Conservation (phyloP, 2,888 invertebrate genomes). For the Lamproptera curius region DNA sequence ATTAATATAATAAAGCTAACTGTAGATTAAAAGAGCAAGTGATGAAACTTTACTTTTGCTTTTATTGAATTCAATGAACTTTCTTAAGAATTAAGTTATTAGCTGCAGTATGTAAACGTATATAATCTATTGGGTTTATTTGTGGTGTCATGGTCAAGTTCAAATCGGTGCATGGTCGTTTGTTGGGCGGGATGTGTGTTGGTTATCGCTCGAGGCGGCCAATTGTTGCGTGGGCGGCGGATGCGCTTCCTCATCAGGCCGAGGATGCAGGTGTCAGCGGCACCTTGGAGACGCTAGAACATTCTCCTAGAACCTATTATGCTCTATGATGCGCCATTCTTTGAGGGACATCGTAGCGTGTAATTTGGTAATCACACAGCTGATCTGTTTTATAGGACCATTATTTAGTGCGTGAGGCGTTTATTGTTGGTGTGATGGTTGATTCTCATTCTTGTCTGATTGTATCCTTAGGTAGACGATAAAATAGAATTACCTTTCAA, state of each 20-base stretch:
- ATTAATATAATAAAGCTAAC: too few relatives aligned
- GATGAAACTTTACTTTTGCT: too few relatives aligned
- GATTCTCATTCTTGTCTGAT: too few relatives aligned
- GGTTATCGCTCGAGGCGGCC: not conserved
- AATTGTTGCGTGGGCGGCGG: conserved; percentile 46
- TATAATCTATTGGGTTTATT: not conserved
- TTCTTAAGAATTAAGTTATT: too few relatives aligned
- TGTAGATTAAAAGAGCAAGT: too few relatives aligned
- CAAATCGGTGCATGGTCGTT: too few relatives aligned
- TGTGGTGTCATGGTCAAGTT: too few relatives aligned
- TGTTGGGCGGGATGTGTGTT: not conserved
- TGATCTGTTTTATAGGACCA: not conserved
- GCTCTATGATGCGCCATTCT: not conserved
- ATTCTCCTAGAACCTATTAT: not conserved
- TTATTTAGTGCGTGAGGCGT: too few relatives aligned
- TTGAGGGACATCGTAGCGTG: not conserved
- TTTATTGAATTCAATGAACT: too few relatives aligned
- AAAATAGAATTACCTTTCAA: too few relatives aligned
- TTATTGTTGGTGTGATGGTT: too few relatives aligned
- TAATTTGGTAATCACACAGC: not conserved
- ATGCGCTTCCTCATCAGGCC: conserved; percentile 67
- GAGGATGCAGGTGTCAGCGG: conserved; percentile 58
- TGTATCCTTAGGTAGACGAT: too few relatives aligned
- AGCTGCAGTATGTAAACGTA: not conserved
- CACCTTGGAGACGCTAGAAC: not conserved